phyloP scores from a whole-genome alignment of 2,797 vertebrate genomes.

The Trachops cirrhosus region DNA sequence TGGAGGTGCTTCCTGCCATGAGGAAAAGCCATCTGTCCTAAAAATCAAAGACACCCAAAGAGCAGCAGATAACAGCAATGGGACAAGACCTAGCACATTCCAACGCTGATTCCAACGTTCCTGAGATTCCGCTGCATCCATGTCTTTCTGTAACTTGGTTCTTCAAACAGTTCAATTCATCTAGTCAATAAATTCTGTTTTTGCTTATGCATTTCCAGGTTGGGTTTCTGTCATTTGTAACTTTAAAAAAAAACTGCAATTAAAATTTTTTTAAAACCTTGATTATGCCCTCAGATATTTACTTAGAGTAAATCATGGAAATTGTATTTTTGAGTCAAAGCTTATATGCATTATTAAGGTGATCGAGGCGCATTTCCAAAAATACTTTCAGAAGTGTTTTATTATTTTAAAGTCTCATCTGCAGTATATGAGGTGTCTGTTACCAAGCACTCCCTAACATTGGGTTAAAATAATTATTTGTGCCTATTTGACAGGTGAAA shows the following conservation, averaged over 20 bases:
- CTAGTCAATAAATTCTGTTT: background rate
- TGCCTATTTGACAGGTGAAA: background rate
- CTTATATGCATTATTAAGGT: background rate
- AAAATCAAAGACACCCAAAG: background rate
- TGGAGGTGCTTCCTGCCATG: background rate
- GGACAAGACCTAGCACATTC: background rate
- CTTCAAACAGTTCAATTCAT: background rate
- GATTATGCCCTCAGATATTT: background rate
- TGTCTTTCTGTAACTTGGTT: background rate
- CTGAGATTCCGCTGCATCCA: rapidly evolving
- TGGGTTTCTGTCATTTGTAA: background rate
- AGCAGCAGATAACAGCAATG: background rate
- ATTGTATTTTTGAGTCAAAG: background rate
- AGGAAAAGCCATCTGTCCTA: background rate
- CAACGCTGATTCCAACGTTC: background rate
- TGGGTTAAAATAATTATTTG: background rate
- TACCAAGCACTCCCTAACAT: background rate
- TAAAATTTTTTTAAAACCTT: background rate
- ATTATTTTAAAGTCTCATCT: background rate
- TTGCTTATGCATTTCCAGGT: background rate
- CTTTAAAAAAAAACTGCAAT: background rate
- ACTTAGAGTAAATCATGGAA: background rate
- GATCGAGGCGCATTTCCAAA: background rate
- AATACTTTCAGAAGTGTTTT: background rate
- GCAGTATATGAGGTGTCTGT: background rate